Evolutionary conservation across 2,797 vertebrate genomes (phyloP).

Genomic region (Crocidura indochinensis): DNA sequence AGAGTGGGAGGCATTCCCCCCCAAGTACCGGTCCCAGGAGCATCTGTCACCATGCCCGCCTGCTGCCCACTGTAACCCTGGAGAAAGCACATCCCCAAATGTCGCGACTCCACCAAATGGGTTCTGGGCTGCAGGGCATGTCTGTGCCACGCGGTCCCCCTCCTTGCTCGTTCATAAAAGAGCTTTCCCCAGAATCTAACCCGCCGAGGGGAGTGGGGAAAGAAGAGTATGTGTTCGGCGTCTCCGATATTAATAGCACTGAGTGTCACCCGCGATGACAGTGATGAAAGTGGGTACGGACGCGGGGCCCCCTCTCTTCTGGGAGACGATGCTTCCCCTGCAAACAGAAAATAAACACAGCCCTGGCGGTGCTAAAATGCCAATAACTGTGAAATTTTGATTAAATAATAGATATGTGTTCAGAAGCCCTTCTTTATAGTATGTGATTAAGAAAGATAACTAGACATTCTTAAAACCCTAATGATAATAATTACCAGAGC

Average conservation of each 20-base stretch:
- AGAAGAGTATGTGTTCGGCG: slow-evolving; percentile 87
- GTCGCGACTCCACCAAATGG: not conserved
- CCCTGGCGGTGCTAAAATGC: slow-evolving; percentile 91
- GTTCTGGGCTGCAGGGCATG: slow-evolving; percentile 63
- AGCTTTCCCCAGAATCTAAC: slow-evolving; percentile 87
- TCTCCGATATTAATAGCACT: slow-evolving; percentile 91
- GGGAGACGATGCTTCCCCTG: slow-evolving; percentile 89
- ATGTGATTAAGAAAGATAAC: slow-evolving; percentile 98
- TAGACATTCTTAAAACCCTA: slow-evolving; percentile 97
- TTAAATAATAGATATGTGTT: slow-evolving; percentile 99
- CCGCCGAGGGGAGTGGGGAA: slow-evolving; percentile 77
- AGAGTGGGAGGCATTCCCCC: too few relatives aligned
- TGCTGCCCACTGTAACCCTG: fast-evolving
- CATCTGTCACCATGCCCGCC: too few relatives aligned
- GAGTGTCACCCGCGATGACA: slow-evolving; percentile 89
- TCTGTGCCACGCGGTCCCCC: not conserved
- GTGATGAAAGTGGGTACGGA: slow-evolving; percentile 89
- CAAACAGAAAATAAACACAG: slow-evolving; percentile 95
- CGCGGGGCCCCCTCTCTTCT: slow-evolving; percentile 88
- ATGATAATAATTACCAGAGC: slow-evolving; percentile 98
- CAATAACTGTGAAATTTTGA: slow-evolving; percentile 97
- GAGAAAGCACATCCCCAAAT: not conserved
- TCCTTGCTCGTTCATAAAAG: slow-evolving; percentile 84
- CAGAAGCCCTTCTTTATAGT: slow-evolving; percentile 93
- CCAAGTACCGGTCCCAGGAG: not conserved